Evolutionary conservation across 2,113 vertebrate species (phyloP).

Genomic region (Manacus vitellinus): DNA sequence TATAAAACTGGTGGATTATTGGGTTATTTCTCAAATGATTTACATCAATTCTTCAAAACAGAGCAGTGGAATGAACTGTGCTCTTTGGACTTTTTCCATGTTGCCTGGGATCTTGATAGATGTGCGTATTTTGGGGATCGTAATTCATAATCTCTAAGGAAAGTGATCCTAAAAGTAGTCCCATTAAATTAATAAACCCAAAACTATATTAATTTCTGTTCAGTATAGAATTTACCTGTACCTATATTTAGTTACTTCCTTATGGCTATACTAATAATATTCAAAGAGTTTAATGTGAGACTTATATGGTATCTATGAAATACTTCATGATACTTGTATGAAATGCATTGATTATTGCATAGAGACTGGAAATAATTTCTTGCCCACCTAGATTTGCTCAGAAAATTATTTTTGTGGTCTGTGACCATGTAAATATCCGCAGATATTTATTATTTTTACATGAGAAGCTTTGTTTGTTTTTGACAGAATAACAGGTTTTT

Average conservation of each 20-base stretch:
- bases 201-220: not conserved
- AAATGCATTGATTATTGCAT: not conserved
- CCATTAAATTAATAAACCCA: not conserved
- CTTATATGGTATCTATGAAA: not conserved
- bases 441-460: not conserved
- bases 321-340: not conserved
- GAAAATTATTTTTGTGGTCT: not conserved
- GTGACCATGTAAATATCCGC: not conserved
- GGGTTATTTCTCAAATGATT: not conserved
- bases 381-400: not conserved
- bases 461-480: slow-evolving; percentile 17
- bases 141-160: not conserved
- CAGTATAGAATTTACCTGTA: not conserved
- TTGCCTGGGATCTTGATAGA: not conserved
- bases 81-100: not conserved
- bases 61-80: not conserved
- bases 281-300: not conserved
- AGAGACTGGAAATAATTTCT: not conserved
- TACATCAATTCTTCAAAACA: not conserved
- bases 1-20: not conserved
- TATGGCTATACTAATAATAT: not conserved
- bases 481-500: not conserved
- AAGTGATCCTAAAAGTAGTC: not conserved
- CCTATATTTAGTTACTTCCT: not conserved
- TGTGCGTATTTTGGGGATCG: not conserved